Evolutionary conservation across 2,113 vertebrate genomes (phyloP).

Genomic region (Oreochromis tanganicae): DNA sequence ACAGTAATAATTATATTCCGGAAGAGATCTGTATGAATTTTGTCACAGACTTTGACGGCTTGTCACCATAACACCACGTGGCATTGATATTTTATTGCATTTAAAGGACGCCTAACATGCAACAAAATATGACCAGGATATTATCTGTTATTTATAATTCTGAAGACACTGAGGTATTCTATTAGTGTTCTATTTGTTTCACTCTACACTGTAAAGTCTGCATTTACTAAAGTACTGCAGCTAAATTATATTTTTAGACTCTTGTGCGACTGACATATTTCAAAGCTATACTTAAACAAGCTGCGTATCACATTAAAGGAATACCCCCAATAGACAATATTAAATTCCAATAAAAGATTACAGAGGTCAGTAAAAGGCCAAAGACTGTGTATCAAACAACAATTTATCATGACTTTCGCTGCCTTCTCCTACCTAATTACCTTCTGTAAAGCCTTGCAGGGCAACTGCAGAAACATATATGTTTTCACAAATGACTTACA

Average conservation of each 20-base stretch:
- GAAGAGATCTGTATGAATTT: constrained; percentile 47
- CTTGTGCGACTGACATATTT: neutral
- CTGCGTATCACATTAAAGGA: neutral
- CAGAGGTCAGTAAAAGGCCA: neutral
- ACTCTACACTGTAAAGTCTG: neutral
- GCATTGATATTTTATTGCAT: constrained; percentile 14
- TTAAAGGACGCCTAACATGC: neutral
- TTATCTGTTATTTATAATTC: neutral
- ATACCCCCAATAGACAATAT: neutral
- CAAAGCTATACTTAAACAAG: neutral
- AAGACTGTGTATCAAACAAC: neutral
- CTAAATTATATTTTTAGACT: neutral
- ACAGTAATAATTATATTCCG: constrained; percentile 59
- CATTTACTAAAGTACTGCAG: neutral
- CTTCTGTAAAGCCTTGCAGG: neutral
- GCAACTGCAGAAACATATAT: neutral
- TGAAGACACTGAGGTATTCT: neutral
- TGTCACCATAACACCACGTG: constrained; percentile 5
- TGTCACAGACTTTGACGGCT: constrained; percentile 38
- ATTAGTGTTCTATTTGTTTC: neutral
- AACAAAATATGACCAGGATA: neutral
- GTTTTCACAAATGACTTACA: neutral
- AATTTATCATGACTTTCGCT: neutral
- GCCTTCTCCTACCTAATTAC: neutral
- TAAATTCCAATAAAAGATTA: neutral